Evolutionary conservation across 2,797 vertebrate species (phyloP).

Genomic region (Trachurus trachurus): DNA sequence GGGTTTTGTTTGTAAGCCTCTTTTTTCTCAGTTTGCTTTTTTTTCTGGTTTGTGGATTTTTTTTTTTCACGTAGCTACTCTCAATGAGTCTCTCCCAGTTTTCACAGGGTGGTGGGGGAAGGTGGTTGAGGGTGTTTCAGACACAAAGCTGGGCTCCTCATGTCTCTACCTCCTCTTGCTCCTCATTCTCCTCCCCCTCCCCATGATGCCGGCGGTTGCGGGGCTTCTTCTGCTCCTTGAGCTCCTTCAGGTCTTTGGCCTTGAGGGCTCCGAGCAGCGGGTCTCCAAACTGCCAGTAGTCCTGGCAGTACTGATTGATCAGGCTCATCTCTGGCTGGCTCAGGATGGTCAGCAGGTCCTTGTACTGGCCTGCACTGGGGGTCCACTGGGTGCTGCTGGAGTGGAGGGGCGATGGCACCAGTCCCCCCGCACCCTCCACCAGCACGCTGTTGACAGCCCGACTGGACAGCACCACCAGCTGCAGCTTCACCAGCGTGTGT

Average conservation of each 20-base stretch:
- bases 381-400: slow-evolving; percentile 84
- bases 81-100: slow-evolving; percentile 82
- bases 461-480: slow-evolving; percentile 91
- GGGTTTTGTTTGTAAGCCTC: slow-evolving; percentile 62
- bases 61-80: slow-evolving; percentile 72
- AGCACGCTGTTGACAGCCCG: slow-evolving; percentile 91
- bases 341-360: slow-evolving; percentile 96
- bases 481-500: slow-evolving; percentile 92
- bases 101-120: slow-evolving; percentile 43
- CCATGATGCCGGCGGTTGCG: slow-evolving; percentile 96
- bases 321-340: slow-evolving; percentile 97
- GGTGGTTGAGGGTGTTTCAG: slow-evolving; percentile 51
- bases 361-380: slow-evolving; percentile 88
- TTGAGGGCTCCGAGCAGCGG: slow-evolving; percentile 86
- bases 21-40: slow-evolving; percentile 69
- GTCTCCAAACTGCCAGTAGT: slow-evolving; percentile 95
- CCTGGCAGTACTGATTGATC: slow-evolving; percentile 99
- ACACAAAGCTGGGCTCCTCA: slow-evolving; percentile 83
- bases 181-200: slow-evolving; percentile 82
- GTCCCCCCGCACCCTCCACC: slow-evolving; percentile 76
- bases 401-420: slow-evolving; percentile 75
- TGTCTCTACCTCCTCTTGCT: slow-evolving; percentile 87
- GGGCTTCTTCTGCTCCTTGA: slow-evolving; percentile 97
- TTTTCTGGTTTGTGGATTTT: slow-evolving; percentile 65
- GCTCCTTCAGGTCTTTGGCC: slow-evolving; percentile 90